phyloP scores from a whole-genome alignment of 2,113 vertebrate species.

The Miniopterus natalensis region DNA sequence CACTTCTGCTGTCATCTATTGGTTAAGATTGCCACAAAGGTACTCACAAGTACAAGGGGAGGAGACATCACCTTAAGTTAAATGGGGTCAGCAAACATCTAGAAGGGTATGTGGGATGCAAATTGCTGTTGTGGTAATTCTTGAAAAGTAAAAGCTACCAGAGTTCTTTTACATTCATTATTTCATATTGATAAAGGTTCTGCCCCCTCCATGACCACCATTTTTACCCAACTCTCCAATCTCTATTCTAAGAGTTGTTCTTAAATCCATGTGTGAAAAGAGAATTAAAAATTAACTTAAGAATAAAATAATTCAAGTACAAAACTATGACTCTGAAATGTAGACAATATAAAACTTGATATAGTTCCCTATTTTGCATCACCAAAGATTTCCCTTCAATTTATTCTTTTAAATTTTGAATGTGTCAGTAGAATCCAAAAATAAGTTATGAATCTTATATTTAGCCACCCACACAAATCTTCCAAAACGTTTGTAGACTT shows the following conservation, averaged over 20 bases:
- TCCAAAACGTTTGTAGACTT: slow-evolving; percentile 55
- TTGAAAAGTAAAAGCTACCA: neutral
- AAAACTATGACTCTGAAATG: slow-evolving; percentile 34
- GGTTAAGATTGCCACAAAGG: neutral
- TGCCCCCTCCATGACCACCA: neutral
- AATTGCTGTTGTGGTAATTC: neutral
- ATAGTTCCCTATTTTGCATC: neutral
- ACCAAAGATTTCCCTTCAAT: slow-evolving; percentile 45
- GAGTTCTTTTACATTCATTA: neutral
- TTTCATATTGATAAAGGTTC: neutral
- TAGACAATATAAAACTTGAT: neutral
- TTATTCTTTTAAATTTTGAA: slow-evolving; percentile 30
- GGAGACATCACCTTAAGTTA: neutral
- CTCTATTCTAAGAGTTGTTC: neutral
- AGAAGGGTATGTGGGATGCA: neutral
- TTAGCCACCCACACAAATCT: slow-evolving; percentile 59
- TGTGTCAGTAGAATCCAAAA: slow-evolving; percentile 37
- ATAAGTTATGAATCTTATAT: slow-evolving; percentile 62
- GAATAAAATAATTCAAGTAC: slow-evolving; percentile 24
- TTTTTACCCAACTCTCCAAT: neutral
- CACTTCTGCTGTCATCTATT: neutral
- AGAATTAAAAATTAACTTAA: neutral
- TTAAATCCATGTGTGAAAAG: neutral
- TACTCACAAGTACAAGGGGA: neutral
- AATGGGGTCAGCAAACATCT: neutral